These are phyloP conservation scores for Palythoa grandiflora DNA, from an alignment of 92 coral and sea anemone species.

Conservation along the genomic window DNA sequence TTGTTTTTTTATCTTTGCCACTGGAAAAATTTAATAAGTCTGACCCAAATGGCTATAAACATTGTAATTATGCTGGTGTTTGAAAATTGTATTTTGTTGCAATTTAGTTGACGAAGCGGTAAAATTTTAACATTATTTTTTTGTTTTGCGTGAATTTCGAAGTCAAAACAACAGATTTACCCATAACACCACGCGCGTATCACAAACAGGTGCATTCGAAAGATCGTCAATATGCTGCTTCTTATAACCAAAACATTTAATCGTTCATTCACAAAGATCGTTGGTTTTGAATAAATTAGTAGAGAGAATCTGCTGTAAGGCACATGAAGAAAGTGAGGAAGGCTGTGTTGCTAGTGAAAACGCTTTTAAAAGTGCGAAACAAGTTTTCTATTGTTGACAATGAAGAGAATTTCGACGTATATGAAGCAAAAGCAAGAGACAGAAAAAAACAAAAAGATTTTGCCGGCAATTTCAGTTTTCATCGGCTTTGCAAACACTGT, in stretches of 20 bases:
- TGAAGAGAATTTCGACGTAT: constrained; percentile 34
- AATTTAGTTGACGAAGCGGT: neutral
- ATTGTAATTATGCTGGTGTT: neutral
- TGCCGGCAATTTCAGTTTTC: constrained; percentile 63
- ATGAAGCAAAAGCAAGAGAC: constrained; percentile 41
- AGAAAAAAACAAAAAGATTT: constrained; percentile 27
- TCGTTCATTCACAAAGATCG: constrained; percentile 31
- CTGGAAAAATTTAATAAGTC: neutral
- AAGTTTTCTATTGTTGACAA: constrained; percentile 30
- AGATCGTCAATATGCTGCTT: constrained; percentile 8
- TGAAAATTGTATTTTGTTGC: neutral
- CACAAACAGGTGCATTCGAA: constrained; percentile 54
- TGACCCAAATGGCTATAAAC: neutral
- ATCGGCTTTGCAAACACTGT: constrained; percentile 73
- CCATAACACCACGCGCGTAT: constrained; percentile 50
- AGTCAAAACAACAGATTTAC: constrained; percentile 49
- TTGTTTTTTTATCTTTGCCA: constrained; percentile 13
- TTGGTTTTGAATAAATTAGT: constrained; percentile 46
- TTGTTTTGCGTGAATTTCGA: constrained; percentile 25
- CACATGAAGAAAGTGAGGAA: constrained; percentile 72
- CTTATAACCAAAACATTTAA: constrained; percentile 52
- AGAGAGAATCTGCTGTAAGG: neutral
- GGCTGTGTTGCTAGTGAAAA: constrained; percentile 78
- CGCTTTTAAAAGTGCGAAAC: constrained; percentile 69
- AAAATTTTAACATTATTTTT: neutral